A percentile compares a stretch with the other conserved stretches of the same genome.
Evolutionary conservation across 2,888 invertebrate genomes (phyloP).

Genomic region (Drosophila tanythrix): DNA sequence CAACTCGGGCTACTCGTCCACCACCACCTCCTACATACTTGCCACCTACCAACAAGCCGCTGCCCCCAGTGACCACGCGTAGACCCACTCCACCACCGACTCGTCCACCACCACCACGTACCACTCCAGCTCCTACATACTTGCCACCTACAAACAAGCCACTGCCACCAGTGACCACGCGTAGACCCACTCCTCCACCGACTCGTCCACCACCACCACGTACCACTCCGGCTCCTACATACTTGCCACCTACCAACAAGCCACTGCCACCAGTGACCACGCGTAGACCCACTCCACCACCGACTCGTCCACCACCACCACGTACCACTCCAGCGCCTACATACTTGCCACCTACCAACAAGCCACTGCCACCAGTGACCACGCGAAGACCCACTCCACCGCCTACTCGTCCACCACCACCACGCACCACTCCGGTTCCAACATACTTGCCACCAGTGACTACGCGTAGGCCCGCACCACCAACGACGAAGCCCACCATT

Average conservation of each 20-base stretch:
- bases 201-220: constrained; percentile 3
- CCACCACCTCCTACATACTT: constrained; percentile 11
- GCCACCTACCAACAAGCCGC: constrained; percentile 42
- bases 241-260: constrained; percentile 4
- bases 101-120: constrained; percentile 31
- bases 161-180: constrained; percentile 52
- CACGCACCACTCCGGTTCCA: constrained; percentile 1
- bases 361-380: constrained; percentile 55
- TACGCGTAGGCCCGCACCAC: constrained; percentile 1
- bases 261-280: constrained; percentile 8
- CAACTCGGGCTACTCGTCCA: neutral
- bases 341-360: constrained; percentile 61
- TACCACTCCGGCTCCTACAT: neutral
- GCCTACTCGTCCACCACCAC: constrained; percentile 32
- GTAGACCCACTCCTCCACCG: constrained; percentile 27
- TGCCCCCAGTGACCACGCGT: constrained; percentile 43
- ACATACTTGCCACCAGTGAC: constrained; percentile 23
- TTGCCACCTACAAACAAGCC: constrained; percentile 59
- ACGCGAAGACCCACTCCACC: constrained; percentile 22
- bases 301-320: constrained; percentile 21
- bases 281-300: constrained; percentile 8
- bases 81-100: constrained; percentile 20
- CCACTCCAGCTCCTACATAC: constrained; percentile 45
- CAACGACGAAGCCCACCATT: constrained; percentile 28
- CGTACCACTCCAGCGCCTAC: constrained; percentile 52